A percentile compares a stretch with the other conserved stretches of the same genome.
phyloP scores from a whole-genome alignment of 2,888 invertebrate species.

The Epinotia bilunana region DNA sequence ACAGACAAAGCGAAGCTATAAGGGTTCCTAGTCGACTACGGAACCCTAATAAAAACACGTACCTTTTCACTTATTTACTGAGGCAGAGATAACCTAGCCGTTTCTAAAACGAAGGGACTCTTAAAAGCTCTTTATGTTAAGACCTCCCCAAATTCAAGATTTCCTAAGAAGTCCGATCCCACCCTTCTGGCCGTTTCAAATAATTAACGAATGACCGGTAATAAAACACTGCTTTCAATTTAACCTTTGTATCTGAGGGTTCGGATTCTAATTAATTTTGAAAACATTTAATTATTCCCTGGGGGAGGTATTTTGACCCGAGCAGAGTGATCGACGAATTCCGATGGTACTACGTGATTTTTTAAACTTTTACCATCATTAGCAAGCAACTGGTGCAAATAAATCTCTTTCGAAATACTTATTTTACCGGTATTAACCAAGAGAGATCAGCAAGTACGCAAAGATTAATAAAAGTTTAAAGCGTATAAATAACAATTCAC shows the following conservation, averaged over 20 bases:
- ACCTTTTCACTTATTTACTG: constrained; percentile 29
- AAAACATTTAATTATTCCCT: constrained; percentile 23
- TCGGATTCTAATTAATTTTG: constrained; percentile 32
- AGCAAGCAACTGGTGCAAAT: not conserved
- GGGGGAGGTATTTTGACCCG: constrained; percentile 6
- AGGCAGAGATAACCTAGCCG: constrained; percentile 27
- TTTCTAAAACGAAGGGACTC: constrained; percentile 30
- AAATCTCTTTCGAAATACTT: no score
- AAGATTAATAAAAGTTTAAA: no score
- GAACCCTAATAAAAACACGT: not conserved
- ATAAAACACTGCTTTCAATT: constrained; percentile 38
- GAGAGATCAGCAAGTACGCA: no score
- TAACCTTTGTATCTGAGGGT: constrained; percentile 37
- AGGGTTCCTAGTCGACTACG: no score
- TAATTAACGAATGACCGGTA: constrained; percentile 42
- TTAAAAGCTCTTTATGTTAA: constrained; percentile 36
- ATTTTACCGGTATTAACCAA: no score
- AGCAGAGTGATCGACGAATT: no score
- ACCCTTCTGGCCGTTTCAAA: constrained; percentile 38
- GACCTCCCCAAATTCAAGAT: constrained; percentile 38
- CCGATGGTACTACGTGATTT: not conserved
- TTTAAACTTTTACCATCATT: not conserved
- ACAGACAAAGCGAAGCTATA: no score
- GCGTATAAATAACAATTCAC: no score
- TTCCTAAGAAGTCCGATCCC: constrained; percentile 32